These are phyloP conservation scores for Acronicta aceris DNA, from an alignment of 2,888 invertebrate species.

Conservation along the genomic window DNA sequence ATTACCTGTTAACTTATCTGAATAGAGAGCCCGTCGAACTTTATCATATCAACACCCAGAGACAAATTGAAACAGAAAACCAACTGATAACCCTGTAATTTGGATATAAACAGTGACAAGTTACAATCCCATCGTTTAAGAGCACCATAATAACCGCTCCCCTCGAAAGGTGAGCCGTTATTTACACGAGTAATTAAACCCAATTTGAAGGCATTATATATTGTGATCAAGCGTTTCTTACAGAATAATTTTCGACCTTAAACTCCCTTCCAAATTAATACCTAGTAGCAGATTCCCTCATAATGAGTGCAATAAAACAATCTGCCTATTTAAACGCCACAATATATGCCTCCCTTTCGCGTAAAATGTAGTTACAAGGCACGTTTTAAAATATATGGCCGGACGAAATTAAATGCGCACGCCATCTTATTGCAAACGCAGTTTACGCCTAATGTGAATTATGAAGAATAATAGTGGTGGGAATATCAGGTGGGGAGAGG, in stretches of 20 bases:
- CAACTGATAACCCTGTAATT: constrained; percentile 27
- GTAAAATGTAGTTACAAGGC: constrained; percentile 72
- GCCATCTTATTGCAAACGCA: constrained; percentile 54
- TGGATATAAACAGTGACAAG: constrained; percentile 37
- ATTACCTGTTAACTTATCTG: too few relatives aligned
- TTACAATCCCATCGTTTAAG: constrained; percentile 45
- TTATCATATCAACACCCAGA: too few relatives aligned
- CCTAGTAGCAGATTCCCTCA: constrained; percentile 67
- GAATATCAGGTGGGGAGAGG: constrained; percentile 30
- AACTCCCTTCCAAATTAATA: constrained; percentile 68
- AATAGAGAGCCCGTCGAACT: too few relatives aligned
- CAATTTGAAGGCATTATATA: constrained; percentile 46
- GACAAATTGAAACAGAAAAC: neutral
- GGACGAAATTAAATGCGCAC: constrained; percentile 71
- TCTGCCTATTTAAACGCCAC: constrained; percentile 73
- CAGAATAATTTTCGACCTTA: constrained; percentile 46
- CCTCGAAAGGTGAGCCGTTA: constrained; percentile 48
- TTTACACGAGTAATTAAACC: constrained; percentile 52
- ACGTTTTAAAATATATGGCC: constrained; percentile 75
- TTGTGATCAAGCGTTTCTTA: constrained; percentile 45
- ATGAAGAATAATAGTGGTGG: constrained; percentile 52
- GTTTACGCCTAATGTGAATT: constrained; percentile 57
- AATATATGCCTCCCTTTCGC: constrained; percentile 73
- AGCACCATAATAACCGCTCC: constrained; percentile 43
- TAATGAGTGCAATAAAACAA: constrained; percentile 87